Base-by-base conservation (phyloP, 2,888 invertebrate genomes). In the Dolichomitus sp. region DNA sequence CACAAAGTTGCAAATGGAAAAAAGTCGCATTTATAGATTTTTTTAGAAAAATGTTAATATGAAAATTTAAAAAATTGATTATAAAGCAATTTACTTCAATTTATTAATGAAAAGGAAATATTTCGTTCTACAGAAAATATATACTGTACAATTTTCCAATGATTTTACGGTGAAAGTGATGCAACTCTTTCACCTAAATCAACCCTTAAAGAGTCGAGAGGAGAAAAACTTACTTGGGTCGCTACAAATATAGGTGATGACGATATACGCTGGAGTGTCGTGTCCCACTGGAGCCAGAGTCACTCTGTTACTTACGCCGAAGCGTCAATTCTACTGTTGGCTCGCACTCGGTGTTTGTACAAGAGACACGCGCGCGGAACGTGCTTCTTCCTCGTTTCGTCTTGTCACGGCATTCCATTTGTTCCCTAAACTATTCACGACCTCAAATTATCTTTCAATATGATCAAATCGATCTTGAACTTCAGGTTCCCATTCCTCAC, bases 381-480 rank as follows among this genome's bases (percentile, higher is more conserved):
- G 54, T 42, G 70, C 54, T 23, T 70, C 57, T 40, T 14, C 9
- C 27, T 27, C 54, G n/a, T 57, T 12, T 57, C 57, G 19, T 69
- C 59, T 48, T 6, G 12, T 45, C 65, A 42, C 3, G 12, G 14
- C 1, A 30, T 45, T 27, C 42, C n/a, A 14, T 5, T 59, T 48
- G 30, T 59, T 33, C 42, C 45, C 45, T 57, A 70, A 72, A 59
- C 72, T 57, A 70, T 72, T 45, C 72, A 57, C 72, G 30, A 19
- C 33, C 17, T 45, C 14, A 14, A 59, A 72, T 72, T 72, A 59
- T 72, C 48, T 11, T 69, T 4, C 48, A 23, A 23, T 37, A 45
- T 7, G 27, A 42, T 57, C 42, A n/a, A 45, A 72, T 72, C 42
- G 72, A 72, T 48, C n/a, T 17, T 12, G 17, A 30, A 72, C 17